phyloP scores from a whole-genome alignment of 2,113 vertebrate species.

The Cervus canadensis region DNA sequence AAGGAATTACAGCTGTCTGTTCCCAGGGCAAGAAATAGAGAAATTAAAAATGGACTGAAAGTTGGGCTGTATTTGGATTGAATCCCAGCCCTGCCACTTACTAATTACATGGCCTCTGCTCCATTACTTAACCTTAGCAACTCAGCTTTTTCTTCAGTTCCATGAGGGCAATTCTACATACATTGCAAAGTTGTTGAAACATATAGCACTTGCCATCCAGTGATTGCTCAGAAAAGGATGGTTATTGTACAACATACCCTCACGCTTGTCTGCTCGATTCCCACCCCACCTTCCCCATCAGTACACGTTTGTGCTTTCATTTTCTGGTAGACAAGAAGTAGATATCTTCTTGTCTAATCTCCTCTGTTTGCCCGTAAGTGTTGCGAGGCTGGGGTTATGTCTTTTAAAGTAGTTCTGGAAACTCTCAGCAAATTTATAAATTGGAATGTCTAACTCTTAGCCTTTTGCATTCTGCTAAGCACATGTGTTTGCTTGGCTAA shows the following conservation, averaged over 20 bases:
- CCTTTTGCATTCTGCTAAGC: conserved; percentile 14
- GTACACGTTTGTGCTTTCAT: not conserved
- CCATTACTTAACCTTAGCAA: not conserved
- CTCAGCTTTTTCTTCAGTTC: not conserved
- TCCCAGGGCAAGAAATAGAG: not conserved
- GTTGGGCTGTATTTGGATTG: not conserved
- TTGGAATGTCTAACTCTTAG: not conserved
- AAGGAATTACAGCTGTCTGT: not conserved
- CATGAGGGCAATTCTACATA: not conserved
- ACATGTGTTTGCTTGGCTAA: conserved; percentile 36
- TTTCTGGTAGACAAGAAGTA: not conserved
- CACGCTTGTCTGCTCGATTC: not conserved
- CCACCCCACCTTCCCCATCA: not conserved
- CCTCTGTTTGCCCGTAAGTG: not conserved
- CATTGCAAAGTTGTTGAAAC: not conserved
- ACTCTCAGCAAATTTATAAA: conserved; percentile 12
- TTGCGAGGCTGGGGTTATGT: not conserved
- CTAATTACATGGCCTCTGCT: not conserved
- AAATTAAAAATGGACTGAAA: not conserved
- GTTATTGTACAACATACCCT: not conserved
- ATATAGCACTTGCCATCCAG: not conserved
- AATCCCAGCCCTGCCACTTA: not conserved
- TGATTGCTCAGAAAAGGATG: not conserved
- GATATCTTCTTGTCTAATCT: not conserved
- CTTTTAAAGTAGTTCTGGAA: conserved; percentile 19